Base-by-base conservation (phyloP, 1,140 invertebrate genomes). In the Ericerus pela region DNA sequence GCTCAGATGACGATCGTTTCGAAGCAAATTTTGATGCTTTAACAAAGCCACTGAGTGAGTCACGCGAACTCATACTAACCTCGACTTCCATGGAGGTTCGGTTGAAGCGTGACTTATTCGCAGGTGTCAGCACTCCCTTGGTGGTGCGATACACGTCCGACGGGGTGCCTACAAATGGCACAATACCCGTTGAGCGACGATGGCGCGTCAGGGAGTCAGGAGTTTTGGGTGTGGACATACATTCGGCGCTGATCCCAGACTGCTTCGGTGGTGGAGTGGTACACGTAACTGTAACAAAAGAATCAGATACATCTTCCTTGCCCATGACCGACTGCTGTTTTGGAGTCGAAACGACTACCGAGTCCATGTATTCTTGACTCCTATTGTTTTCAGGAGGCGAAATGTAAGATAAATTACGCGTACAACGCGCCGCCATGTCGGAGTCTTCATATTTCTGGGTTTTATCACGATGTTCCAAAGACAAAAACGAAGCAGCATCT, bases 281-380 rank as follows among this genome's bases (percentile, higher is more conserved):
- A n/a, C n/a, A n/a, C n/a, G n/a, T n/a, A n/a, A n/a, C n/a, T n/a
- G n/a, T n/a, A n/a, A n/a, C n/a, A n/a, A n/a, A n/a, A n/a, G n/a
- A 24, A 4, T 47, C 41, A 24, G 2, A 24, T 10, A 38, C 20
- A 14, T 16, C 26, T 10, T 47, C 41, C 8, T 24, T 18, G 11
- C 11, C 26, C 18, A 24, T 24, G 11, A 14, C 4, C 37, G 41
- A 22, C 2, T 12, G 26, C 26, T 10, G 8, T 47, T 47, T 47
- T 22, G 8, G 16, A 4, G 20, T 18, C 10, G 41, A 10, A 20
- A 18, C 5, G 4, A 16, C 37, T 22, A 47, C 14, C 16, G 41
- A 47, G 14, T 47, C 41, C 41, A 47, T 47, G 18, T 22, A 47
- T 47, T 47, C 41, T 47, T 47, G 41, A 24, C 41, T 47, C 10